phyloP scores from a whole-genome alignment of 2,888 invertebrate genomes.

The Subacronicta megacephala region DNA sequence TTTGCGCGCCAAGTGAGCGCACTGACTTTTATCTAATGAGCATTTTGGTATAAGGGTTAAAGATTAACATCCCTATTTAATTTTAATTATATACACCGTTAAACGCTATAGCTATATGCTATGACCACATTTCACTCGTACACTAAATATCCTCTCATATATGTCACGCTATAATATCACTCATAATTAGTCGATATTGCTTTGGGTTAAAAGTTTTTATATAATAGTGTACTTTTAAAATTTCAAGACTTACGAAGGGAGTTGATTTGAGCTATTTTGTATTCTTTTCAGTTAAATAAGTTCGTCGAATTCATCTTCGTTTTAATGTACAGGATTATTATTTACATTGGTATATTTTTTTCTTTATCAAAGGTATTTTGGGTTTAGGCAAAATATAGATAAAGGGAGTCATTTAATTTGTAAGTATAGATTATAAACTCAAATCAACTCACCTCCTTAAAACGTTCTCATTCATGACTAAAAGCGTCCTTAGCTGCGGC shows the following conservation, averaged over 20 bases:
- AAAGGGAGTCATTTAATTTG: too few relatives aligned
- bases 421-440: conserved; percentile 17
- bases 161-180: not conserved
- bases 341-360: too few relatives aligned
- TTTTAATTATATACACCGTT: conserved; percentile 21
- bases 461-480: conserved; percentile 54
- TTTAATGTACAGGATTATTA: not conserved
- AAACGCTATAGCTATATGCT: conserved; percentile 2
- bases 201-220: conserved; percentile 8
- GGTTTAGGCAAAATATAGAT: too few relatives aligned
- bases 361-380: too few relatives aligned
- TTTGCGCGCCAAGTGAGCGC: too few relatives aligned
- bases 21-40: too few relatives aligned
- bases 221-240: conserved; percentile 13
- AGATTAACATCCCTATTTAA: not conserved
- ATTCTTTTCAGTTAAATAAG: too few relatives aligned
- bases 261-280: conserved; percentile 14
- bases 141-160: not conserved
- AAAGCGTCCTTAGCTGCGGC: conserved; percentile 81
- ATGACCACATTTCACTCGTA: not conserved
- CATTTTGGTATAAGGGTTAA: too few relatives aligned
- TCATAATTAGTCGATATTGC: conserved; percentile 23
- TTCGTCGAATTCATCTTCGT: too few relatives aligned
- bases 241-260: conserved; percentile 6
- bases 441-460: conserved; percentile 27